Evolutionary conservation across 1,140 invertebrate genomes (phyloP), one percentile per base, ranked within the genome.

Genomic region (Procambarus clarkii): DNA sequence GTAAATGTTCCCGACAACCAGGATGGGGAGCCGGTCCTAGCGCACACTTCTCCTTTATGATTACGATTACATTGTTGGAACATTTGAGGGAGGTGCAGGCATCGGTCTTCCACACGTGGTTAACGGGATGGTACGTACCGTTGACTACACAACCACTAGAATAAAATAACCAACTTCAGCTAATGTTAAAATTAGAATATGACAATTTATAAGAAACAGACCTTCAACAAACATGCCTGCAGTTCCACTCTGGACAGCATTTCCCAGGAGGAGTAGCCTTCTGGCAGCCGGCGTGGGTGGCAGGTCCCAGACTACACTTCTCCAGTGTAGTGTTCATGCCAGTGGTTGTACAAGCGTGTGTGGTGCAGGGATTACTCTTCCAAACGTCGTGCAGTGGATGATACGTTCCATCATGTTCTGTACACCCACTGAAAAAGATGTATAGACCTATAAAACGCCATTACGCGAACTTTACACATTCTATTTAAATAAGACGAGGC

Each of bases 361-460:
- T 83, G 9, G 81, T 83, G 34, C 81, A 83, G 18, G 58, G n/a
- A 34, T 83, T 60, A 69, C 11, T 69, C 34, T 64, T 83, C 81
- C 81, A 83, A 1, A 45, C 58, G 2, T 83, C 34, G 11, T 45
- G 69, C 34, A 83, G 18, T 45, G 21, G 54, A 24, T 83, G 60
- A 11, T 46, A 45, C 0, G 58, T 60, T 5, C 34, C 21, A 18
- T 83, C 9, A 5, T 34, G 34, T 34, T 83, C 81, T 7, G 46
- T 2, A 69, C 81, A 83, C 0, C 60, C 58, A 45, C 81, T 83
- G 81, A 13, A 64, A 64, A 34, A 34, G 34, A 34, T 34, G 34
- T 34, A 34, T 34, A 34, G 34, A 34, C 34, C 34, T 34, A 34
- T 0, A 34, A 34, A 34, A 34, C 34, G 34, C 34, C 34, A 34